Evolutionary conservation across 2,888 invertebrate species (phyloP).

Genomic region (Fissipunctia ypsillon): DNA sequence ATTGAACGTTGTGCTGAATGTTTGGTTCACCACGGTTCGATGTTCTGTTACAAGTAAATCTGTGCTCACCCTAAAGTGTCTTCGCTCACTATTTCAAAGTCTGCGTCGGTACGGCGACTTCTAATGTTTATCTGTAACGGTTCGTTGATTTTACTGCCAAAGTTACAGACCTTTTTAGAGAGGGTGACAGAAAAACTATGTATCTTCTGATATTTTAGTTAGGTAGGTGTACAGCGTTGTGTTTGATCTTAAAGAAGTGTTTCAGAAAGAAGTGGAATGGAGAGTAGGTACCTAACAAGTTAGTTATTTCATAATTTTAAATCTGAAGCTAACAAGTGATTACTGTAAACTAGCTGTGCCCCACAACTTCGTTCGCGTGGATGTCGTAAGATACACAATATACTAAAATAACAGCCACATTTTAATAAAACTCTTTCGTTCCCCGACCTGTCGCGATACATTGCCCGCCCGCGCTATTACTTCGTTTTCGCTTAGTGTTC

Average conservation of each 20-base stretch:
- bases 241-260: constrained; percentile 57
- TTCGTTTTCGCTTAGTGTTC: no score
- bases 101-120: constrained; percentile 75
- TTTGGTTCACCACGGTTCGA: neutral
- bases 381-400: no score
- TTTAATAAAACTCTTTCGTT: no score
- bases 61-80: constrained; percentile 37
- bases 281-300: neutral
- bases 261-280: neutral
- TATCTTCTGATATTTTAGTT: constrained; percentile 64
- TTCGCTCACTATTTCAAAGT: constrained; percentile 61
- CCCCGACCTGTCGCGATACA: no score
- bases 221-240: constrained; percentile 63
- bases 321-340: neutral
- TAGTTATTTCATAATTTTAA: neutral
- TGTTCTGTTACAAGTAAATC: constrained; percentile 4
- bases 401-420: no score
- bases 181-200: constrained; percentile 76
- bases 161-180: constrained; percentile 79
- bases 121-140: constrained; percentile 86
- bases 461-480: no score
- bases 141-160: constrained; percentile 86
- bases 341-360: no score
- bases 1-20: neutral
- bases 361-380: no score